Conservation (phyloP, 2,888 invertebrate species). For the Spisula solida region DNA sequence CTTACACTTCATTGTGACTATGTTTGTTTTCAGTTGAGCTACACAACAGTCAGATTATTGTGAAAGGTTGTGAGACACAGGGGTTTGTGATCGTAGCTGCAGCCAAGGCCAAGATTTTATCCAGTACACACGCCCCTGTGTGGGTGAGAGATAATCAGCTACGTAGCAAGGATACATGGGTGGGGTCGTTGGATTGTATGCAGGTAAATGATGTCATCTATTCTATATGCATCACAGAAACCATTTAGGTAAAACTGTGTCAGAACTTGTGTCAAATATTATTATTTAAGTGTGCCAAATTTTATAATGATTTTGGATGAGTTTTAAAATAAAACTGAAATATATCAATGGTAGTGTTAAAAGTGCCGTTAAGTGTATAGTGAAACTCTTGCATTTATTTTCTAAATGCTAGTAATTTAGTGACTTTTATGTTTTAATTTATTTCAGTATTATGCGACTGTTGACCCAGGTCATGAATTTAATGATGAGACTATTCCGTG, state of each 20-base stretch:
- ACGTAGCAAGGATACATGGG: slow-evolving; percentile 98
- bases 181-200: slow-evolving; percentile 98
- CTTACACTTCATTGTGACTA: too few relatives aligned
- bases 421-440: too few relatives aligned
- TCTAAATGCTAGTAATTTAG: too few relatives aligned
- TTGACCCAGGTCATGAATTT: slow-evolving; percentile 91
- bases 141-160: slow-evolving; percentile 94
- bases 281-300: too few relatives aligned
- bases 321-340: too few relatives aligned
- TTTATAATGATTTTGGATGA: too few relatives aligned
- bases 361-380: too few relatives aligned
- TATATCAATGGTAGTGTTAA: too few relatives aligned
- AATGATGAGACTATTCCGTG: slow-evolving; percentile 95
- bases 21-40: slow-evolving; percentile 90
- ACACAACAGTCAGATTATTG: slow-evolving; percentile 95
- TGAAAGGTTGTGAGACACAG: slow-evolving; percentile 98
- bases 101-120: slow-evolving; percentile 97
- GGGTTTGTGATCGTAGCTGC: slow-evolving; percentile 99
- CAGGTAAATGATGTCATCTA: slow-evolving; percentile 89
- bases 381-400: too few relatives aligned
- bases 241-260: too few relatives aligned
- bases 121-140: slow-evolving; percentile 95
- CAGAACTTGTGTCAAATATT: too few relatives aligned
- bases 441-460: slow-evolving; percentile 97
- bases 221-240: background rate